Conservation (phyloP, 2,888 invertebrate species). For the Helleia helle region DNA sequence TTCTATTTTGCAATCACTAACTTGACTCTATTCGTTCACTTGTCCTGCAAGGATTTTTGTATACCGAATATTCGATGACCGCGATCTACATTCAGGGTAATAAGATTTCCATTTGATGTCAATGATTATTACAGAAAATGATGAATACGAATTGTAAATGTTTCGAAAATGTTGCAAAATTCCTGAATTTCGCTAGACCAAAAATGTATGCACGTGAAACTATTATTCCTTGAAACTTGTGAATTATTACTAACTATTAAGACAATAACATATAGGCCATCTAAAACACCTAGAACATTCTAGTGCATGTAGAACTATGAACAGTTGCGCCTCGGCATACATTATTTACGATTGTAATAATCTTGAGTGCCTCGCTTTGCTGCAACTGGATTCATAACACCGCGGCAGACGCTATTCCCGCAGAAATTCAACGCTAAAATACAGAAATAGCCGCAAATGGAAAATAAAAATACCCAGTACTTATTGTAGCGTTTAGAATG, state of each 20-base stretch:
- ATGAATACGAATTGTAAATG: too few relatives aligned
- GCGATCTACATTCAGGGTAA: too few relatives aligned
- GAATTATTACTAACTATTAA: background rate
- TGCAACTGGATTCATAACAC: constrained; percentile 19
- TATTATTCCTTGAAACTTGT: too few relatives aligned
- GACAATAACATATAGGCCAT: constrained; percentile 5
- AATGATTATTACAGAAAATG: too few relatives aligned
- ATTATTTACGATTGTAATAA: constrained; percentile 28
- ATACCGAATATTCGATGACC: too few relatives aligned
- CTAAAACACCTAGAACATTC: constrained; percentile 11
- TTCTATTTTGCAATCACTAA: too few relatives aligned
- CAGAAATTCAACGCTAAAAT: constrained; percentile 3
- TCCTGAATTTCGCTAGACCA: too few relatives aligned
- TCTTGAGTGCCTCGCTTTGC: constrained; percentile 23
- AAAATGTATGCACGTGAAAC: too few relatives aligned
- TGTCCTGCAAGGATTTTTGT: too few relatives aligned
- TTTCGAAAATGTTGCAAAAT: too few relatives aligned
- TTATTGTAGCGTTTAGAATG: background rate
- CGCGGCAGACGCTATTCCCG: constrained; percentile 7
- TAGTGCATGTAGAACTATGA: constrained; percentile 5
- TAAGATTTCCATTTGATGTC: too few relatives aligned
- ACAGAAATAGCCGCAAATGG: constrained; percentile 11
- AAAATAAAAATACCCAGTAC: constrained; percentile 2
- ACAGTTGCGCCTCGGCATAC: constrained; percentile 19
- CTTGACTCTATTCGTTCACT: too few relatives aligned